Base-by-base conservation (phyloP, 2,797 vertebrate species). In the Ctenopoma multispine region DNA sequence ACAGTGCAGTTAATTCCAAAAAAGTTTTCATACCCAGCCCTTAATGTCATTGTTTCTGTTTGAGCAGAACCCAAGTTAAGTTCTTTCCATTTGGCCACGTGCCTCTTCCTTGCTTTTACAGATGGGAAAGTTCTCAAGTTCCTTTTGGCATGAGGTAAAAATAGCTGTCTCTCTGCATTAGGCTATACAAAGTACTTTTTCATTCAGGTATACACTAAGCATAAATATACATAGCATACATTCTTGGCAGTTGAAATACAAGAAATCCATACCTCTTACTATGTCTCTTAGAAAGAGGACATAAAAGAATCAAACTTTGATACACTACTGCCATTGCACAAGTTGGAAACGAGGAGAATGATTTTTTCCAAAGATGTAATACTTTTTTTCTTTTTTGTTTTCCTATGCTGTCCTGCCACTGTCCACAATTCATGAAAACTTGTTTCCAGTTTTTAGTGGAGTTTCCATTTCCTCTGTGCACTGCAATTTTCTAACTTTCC, bases 101-200 rank as follows among this genome's bases (percentile, higher is more conserved):
- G 0, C 14, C 47, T 18, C 7, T 18, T 44, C 6, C 17, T 44
- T 6, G 44, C 58, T 56, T 44, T 27, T 44, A 20, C 64, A 68
- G 58, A 65, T 77, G 68, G 67, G 55, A 60, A 70, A 41, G 5
- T 60, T 69, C 54, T 60, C 24, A 27, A 24, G 74, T 65, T 64
- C 60, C 55, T 41, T n/a, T 1, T 17, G 34, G 61, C 43, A 61
- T 44, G 56, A 66, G 74, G 41, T 65, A 49, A 43, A 60, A 41
- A 34, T 0, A 34, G 23, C 60, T 1, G 46, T 57, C 59, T 17
- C 51, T 29, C 2, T 34, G 10, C 41, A 43, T 65, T 13, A 38
- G 21, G n/a, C 8, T 21, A 3, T 12, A 38, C 8, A 56, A 36
- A 8, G 18, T 3, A 34, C 36, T n/a, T 21, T 8, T 7, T 18